Conservation (phyloP, 2,888 invertebrate species). For the Cyclophora albipunctata region DNA sequence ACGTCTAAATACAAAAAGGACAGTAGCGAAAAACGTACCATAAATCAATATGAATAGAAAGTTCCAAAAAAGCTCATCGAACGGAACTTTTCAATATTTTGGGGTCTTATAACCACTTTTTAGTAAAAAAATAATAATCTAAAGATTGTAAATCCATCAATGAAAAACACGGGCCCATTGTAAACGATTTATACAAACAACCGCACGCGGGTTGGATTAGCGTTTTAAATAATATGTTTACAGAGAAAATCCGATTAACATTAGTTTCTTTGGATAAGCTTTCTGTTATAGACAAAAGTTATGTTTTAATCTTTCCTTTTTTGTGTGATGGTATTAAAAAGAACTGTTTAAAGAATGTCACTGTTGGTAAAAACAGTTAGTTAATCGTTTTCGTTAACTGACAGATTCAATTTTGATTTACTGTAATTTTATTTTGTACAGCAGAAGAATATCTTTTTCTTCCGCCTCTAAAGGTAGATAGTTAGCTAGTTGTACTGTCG, state of each 20-base stretch:
- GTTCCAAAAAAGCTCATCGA: slow-evolving; percentile 8
- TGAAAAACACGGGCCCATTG: slow-evolving; percentile 33
- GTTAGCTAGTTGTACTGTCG: too few species aligned
- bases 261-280: slow-evolving; percentile 39
- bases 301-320: slow-evolving; percentile 35
- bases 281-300: slow-evolving; percentile 40
- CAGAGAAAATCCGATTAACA: slow-evolving; percentile 63
- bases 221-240: slow-evolving; percentile 49
- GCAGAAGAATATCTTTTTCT: too few species aligned
- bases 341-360: too few species aligned
- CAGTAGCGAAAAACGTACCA: slow-evolving; percentile 14
- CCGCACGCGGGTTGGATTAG: slow-evolving; percentile 48
- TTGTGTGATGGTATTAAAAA: slow-evolving; percentile 33
- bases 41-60: slow-evolving; percentile 10
- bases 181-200: slow-evolving; percentile 16
- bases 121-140: slow-evolving; percentile 24
- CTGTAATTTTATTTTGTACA: too few species aligned
- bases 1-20: not conserved
- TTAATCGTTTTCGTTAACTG: too few species aligned
- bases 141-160: slow-evolving; percentile 45
- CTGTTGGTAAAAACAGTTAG: too few species aligned
- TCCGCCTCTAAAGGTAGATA: too few species aligned
- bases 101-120: slow-evolving; percentile 16
- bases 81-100: slow-evolving; percentile 2
- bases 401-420: too few species aligned